Conservation (phyloP, 2,113 vertebrate genomes). For the Thomomys bottae region DNA sequence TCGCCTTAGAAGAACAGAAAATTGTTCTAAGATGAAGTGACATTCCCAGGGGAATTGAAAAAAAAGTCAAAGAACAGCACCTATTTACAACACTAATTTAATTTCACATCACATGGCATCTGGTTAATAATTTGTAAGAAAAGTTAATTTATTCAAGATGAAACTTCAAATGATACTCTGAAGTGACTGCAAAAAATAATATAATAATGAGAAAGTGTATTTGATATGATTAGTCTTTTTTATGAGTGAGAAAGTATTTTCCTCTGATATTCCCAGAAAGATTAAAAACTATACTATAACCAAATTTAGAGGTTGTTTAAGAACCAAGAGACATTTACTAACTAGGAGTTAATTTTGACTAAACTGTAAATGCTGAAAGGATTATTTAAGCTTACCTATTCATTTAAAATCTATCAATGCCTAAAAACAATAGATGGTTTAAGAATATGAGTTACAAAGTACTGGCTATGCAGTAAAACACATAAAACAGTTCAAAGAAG, state of each 20-base stretch:
- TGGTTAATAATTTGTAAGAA: slow-evolving; percentile 58
- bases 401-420: slow-evolving; percentile 14
- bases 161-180: slow-evolving; percentile 34
- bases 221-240: no score
- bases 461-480: not conserved
- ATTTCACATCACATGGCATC: slow-evolving; percentile 51
- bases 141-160: slow-evolving; percentile 54
- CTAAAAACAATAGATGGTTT: not conserved
- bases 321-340: not conserved
- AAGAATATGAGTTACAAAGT: slow-evolving; percentile 28
- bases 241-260: not conserved
- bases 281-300: slow-evolving; percentile 21
- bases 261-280: not conserved
- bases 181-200: slow-evolving; percentile 40
- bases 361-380: not conserved
- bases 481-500: not conserved
- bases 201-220: slow-evolving; percentile 2
- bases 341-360: not conserved
- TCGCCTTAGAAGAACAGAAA: slow-evolving; percentile 69
- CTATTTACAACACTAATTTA: slow-evolving; percentile 55
- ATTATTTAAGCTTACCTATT: not conserved
- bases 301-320: slow-evolving; percentile 7
- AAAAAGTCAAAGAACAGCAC: slow-evolving; percentile 49
- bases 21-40: slow-evolving; percentile 68
- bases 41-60: slow-evolving; percentile 46